phyloP scores from a whole-genome alignment of 2,113 vertebrate genomes.

The Elephantulus edwardii region DNA sequence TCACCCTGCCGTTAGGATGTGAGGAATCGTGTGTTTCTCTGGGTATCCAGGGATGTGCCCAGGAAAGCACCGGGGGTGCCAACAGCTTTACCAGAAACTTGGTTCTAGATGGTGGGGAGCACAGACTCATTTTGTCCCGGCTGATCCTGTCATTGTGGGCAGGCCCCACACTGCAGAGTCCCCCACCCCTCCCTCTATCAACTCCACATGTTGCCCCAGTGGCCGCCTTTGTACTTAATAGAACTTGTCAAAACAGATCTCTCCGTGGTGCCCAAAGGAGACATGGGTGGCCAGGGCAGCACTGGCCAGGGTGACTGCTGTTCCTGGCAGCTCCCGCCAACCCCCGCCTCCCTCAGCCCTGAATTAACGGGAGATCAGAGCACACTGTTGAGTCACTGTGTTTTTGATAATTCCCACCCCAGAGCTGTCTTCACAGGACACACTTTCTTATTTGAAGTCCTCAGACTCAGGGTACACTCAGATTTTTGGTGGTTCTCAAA shows the following conservation, averaged over 20 bases:
- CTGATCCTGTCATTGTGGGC: constrained; percentile 78
- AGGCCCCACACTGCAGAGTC: constrained; percentile 81
- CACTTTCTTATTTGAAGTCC: constrained; percentile 81
- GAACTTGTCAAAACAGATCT: constrained; percentile 91
- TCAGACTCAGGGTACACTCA: constrained; percentile 76
- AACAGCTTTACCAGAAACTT: no score
- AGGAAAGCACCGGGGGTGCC: constrained; percentile 26
- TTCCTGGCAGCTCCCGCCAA: constrained; percentile 78
- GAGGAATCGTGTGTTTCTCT: constrained; percentile 26
- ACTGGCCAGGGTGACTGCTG: constrained; percentile 78
- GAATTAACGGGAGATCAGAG: constrained; percentile 78
- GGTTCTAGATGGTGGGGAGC: constrained; percentile 39
- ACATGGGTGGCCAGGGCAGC: constrained; percentile 84
- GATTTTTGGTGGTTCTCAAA: constrained; percentile 80
- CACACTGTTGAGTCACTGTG: constrained; percentile 81
- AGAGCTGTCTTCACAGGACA: constrained; percentile 69
- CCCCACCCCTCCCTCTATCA: constrained; percentile 85
- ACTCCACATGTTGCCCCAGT: constrained; percentile 86
- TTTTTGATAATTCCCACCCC: constrained; percentile 81
- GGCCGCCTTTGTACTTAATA: constrained; percentile 89
- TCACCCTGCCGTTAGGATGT: constrained; percentile 35
- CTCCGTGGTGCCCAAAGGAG: constrained; percentile 84
- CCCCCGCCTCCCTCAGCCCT: constrained; percentile 58
- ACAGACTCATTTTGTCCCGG: constrained; percentile 67
- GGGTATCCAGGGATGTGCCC: constrained; percentile 32